Base-by-base conservation (phyloP, 2,888 invertebrate genomes). In the Orgyia antiqua region DNA sequence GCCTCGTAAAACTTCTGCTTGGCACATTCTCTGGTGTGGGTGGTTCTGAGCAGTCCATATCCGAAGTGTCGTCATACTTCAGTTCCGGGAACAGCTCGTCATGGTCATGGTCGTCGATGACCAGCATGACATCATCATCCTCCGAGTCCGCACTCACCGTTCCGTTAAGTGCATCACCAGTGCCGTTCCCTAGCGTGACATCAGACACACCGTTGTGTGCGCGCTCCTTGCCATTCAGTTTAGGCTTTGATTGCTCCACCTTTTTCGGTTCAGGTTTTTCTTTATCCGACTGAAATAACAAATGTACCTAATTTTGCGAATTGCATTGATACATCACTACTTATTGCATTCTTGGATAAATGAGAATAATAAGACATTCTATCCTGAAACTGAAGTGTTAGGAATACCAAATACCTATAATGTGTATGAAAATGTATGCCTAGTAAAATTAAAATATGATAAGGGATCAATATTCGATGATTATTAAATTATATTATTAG, bases 61-160 rank as follows among this genome's bases (percentile, higher is more conserved):
- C 82, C 1, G 79, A 79, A 13, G 61, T 67, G 29, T 84, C 86
- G 29, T 80, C 86, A 45, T 87, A 87, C 19, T 79, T 62, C 37
- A 87, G 68, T 56, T 87, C 87, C 26, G 87, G 87, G 68, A 79
- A 87, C 65, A 75, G 51, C 39, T 84, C 84, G 55, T 84, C 86
- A 10, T 62, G 58, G 32, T 72, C 74, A 25, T 61, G 67, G 51
- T 72, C 72, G 28, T 68, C 60, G 29, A 63, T 61, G 36, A 76
- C 65, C 42, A 68, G 61, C 50, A 57, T 58, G 39, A 53, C 70
- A 36, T 67, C 68, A 26, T 64, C 67, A 26, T 66, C 70, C 20
- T 60, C 68, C 20, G 66, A 62, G 29, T 65, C 68, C 35, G 64
- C 71, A 68, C 74, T 79, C 61, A 69, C 70, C 59, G 68, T 64